These are phyloP conservation scores for Heteromurus nitidus DNA, from an alignment of 2,888 invertebrate species.

Conservation along the genomic window DNA sequence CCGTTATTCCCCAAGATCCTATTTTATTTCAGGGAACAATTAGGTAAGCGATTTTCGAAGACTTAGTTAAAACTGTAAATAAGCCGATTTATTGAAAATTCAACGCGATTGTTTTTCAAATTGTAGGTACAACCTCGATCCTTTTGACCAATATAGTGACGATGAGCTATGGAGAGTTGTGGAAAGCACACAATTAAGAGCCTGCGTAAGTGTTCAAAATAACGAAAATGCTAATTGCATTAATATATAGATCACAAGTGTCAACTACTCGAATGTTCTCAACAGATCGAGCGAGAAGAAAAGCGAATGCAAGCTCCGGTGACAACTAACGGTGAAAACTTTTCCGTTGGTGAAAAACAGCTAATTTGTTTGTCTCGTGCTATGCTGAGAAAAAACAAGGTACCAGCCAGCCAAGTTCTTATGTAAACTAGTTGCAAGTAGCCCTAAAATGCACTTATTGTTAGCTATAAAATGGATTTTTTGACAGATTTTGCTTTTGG, in stretches of 20 bases:
- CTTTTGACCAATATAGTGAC: constrained; percentile 74
- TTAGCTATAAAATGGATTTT: constrained; percentile 1
- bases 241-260: not conserved
- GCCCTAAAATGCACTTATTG: not conserved
- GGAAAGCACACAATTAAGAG: constrained; percentile 74
- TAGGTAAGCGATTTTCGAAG: too few species aligned
- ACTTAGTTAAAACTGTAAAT: too few species aligned
- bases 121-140: constrained; percentile 75
- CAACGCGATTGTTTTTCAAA: too few species aligned
- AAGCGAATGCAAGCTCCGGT: constrained; percentile 71
- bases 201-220: constrained; percentile 67
- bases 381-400: constrained; percentile 74
- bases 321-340: constrained; percentile 73
- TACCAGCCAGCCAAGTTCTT: constrained; percentile 48
- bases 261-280: constrained; percentile 5
- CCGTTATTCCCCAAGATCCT: constrained; percentile 75
- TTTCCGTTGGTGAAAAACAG: constrained; percentile 75
- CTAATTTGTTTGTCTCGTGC: constrained; percentile 75
- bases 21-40: constrained; percentile 75
- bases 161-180: constrained; percentile 74
- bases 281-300: constrained; percentile 73
- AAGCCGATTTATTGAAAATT: too few species aligned
- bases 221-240: not conserved
- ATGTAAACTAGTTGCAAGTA: not conserved
- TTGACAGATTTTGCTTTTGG: constrained; percentile 76